Base-by-base conservation (phyloP, 2,797 vertebrate species). In the Sebastes reedi region DNA sequence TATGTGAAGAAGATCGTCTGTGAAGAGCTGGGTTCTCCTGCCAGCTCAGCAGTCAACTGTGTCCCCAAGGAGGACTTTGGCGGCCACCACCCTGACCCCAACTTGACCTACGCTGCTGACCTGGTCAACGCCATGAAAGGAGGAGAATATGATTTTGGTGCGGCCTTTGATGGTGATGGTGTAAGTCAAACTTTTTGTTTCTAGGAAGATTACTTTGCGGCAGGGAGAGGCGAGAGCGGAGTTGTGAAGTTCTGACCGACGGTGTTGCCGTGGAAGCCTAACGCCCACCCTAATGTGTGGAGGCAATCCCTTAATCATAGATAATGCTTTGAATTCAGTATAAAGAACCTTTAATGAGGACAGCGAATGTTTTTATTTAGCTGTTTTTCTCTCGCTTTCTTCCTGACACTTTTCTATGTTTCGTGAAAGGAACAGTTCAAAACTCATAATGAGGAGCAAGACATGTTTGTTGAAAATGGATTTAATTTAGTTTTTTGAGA, bases 1-100 rank as follows among this genome's bases (percentile, higher is more conserved):
- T 99, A 99, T 0, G 96, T 99, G 11, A 99, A 97, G 94, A 98
- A 98, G 93, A 99, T 99, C 12, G 95, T 99, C 78, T 99, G 99
- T 32, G 98, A 99, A 89, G 98, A 99, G 78, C 96, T 99, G 1
- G 98, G 99, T 1, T 97, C 99, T 77, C 97, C 98, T 1, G 97
- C 97, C 59, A 97, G 97, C 89, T 98, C 97, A 0, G 98, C 98
- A 0, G 96, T 99, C 52, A 99, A 97, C 91, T 99, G 98, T 52
- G 86, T 96, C 39, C 98, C 99, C 0, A 86, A 97, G 84, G 99
- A 99, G 85, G 98, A 99, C 92, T 99, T 99, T 3, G 99, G 98
- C 2, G 99, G 99, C 30, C 98, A 99, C 90, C 99, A 99, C 88
- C 99, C 99, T 1, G 99, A 99, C 94, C 99, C 99, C 79, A 99